Conservation (phyloP, 2,888 invertebrate species). For the Thera obeliscata region DNA sequence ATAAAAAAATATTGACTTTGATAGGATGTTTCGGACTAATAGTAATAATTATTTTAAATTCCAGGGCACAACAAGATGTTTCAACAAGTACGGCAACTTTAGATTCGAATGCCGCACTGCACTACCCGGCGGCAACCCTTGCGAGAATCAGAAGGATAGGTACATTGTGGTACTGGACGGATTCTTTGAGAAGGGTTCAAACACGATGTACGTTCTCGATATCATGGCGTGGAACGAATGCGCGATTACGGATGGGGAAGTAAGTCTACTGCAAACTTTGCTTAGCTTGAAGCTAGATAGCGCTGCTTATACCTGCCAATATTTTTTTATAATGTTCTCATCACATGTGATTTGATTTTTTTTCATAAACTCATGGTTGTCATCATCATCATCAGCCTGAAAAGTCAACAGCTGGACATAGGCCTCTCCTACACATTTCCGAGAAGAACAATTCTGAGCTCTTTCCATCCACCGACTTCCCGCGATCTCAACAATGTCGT, state of each 20-base stretch:
- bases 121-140: conserved; percentile 89
- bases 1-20: not conserved
- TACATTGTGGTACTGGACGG: conserved; percentile 93
- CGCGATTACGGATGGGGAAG: conserved; percentile 89
- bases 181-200: conserved; percentile 86
- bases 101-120: conserved; percentile 84
- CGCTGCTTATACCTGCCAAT: too few relatives aligned
- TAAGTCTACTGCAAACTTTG: conserved; percentile 63
- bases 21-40: too few relatives aligned
- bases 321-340: too few relatives aligned
- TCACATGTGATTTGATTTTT: too few relatives aligned
- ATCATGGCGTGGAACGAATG: conserved; percentile 91
- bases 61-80: conserved; percentile 89
- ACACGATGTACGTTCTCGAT: conserved; percentile 92
- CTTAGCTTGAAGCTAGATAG: too few relatives aligned
- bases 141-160: conserved; percentile 56
- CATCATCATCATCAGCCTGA: too few relatives aligned
- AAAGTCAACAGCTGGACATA: too few relatives aligned
- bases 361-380: too few relatives aligned
- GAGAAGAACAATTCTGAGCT: too few relatives aligned
- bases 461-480: too few relatives aligned
- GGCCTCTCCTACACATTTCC: too few relatives aligned
- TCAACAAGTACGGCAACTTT: conserved; percentile 86
- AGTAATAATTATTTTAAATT: conserved; percentile 43
- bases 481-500: too few relatives aligned